A percentile compares a stretch with the other conserved stretches of the same genome.
phyloP scores from a whole-genome alignment of 1,140 invertebrate species.

The Phocides pigmalion region DNA sequence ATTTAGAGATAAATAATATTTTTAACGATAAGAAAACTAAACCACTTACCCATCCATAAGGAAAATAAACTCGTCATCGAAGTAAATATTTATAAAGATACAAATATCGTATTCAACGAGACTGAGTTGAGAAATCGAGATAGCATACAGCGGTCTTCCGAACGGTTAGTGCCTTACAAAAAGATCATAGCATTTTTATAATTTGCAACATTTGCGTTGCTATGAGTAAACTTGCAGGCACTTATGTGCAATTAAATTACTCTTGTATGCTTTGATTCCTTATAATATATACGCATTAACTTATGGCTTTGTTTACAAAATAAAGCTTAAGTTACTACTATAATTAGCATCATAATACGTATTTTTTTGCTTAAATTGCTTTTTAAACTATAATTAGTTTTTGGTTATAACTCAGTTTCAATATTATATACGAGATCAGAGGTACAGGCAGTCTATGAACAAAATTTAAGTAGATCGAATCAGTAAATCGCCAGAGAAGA shows the following conservation, averaged over 20 bases:
- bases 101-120: conserved; percentile 22
- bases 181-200: conserved; percentile 50
- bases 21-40: conserved; percentile 11
- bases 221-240: conserved; percentile 44
- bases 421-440: no score
- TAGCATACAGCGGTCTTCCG: conserved; percentile 30
- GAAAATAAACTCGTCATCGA: conserved; percentile 11
- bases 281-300: no score
- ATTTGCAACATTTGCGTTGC: conserved; percentile 43
- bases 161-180: conserved; percentile 47
- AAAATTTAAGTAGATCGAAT: no score
- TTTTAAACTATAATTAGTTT: no score
- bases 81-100: conserved; percentile 30
- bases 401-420: no score
- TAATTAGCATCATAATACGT: no score
- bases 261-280: no score
- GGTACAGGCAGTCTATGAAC: no score
- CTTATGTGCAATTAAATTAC: neutral
- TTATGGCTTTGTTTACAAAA: no score
- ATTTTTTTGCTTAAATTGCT: no score
- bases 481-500: no score
- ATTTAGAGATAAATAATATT: conserved; percentile 24
- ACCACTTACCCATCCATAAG: conserved; percentile 16
- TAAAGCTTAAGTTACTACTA: no score
- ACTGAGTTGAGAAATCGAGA: conserved; percentile 14